Conservation (phyloP, 2,797 vertebrate species). For the Emydoidea blandingii region DNA sequence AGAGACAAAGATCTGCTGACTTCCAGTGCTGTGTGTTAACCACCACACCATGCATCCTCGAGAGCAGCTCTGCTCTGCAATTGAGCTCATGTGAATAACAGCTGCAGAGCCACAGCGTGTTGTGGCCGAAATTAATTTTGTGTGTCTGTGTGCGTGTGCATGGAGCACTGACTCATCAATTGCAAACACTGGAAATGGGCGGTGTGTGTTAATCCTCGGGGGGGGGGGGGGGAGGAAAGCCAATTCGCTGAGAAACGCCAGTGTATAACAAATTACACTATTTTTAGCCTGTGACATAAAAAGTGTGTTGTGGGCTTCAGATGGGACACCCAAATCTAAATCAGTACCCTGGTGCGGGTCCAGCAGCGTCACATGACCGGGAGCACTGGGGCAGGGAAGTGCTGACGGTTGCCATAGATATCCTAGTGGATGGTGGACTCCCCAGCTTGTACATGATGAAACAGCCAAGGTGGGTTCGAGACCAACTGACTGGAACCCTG, state of each 20-base stretch:
- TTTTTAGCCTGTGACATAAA: neutral
- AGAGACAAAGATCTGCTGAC: fast-evolving
- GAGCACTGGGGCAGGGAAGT: neutral
- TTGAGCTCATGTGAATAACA: neutral
- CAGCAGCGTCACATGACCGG: neutral
- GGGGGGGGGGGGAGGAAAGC: neutral
- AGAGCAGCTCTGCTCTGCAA: neutral
- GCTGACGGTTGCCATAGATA: conserved; percentile 7
- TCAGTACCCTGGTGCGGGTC: neutral
- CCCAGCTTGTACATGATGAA: neutral
- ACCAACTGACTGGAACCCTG: neutral
- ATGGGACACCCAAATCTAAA: neutral
- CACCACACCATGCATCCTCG: neutral
- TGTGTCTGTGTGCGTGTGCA: neutral
- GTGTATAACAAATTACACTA: conserved; percentile 10
- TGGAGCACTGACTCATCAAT: conserved; percentile 30
- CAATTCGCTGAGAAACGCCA: conserved; percentile 22
- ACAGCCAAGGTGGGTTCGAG: neutral
- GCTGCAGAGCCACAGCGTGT: fast-evolving
- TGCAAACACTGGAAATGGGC: conserved; percentile 31
- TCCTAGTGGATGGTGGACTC: fast-evolving
- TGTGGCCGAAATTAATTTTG: neutral
- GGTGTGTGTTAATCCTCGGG: neutral
- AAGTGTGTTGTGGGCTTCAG: neutral
- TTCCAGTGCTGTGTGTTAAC: fast-evolving